Conservation (phyloP, 1,140 invertebrate species). For the Aphis gossypii region DNA sequence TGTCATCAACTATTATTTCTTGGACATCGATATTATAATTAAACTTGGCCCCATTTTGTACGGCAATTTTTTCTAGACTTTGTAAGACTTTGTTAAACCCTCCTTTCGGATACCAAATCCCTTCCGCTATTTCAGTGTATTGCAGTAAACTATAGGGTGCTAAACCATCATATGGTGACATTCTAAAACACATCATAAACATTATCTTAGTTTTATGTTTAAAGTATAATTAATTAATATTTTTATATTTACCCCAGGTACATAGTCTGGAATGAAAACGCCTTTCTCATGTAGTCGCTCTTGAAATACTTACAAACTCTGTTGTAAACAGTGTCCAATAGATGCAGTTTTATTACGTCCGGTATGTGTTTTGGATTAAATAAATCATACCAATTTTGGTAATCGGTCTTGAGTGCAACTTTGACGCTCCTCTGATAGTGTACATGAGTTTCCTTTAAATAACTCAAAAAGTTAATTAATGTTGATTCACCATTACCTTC, state of each 20-base stretch:
- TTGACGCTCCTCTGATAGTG: slow-evolving; percentile 52
- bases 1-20: slow-evolving; percentile 33
- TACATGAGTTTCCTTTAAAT: slow-evolving; percentile 41
- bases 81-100: slow-evolving; percentile 43
- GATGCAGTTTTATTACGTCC: slow-evolving; percentile 25
- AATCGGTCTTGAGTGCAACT: slow-evolving; percentile 37
- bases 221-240: background rate
- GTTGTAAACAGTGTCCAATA: slow-evolving; percentile 41
- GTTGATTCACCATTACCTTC: slow-evolving; percentile 7
- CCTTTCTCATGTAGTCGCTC: slow-evolving; percentile 50
- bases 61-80: slow-evolving; percentile 29
- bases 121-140: slow-evolving; percentile 47
- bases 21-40: slow-evolving; percentile 28
- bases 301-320: slow-evolving; percentile 56
- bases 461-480: slow-evolving; percentile 33
- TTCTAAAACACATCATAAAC: slow-evolving; percentile 24
- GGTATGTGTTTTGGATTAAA: slow-evolving; percentile 50
- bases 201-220: background rate
- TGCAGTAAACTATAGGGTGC: slow-evolving; percentile 43
- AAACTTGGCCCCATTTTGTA: slow-evolving; percentile 4
- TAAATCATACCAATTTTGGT: slow-evolving; percentile 53
- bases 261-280: slow-evolving; percentile 50
- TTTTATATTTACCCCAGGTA: slow-evolving; percentile 41
- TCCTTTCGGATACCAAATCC: slow-evolving; percentile 51
- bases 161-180: slow-evolving; percentile 40